A percentile compares a stretch with the other conserved stretches of the same genome.
phyloP scores from a whole-genome alignment of 1,140 invertebrate genomes.

The Lerema accius region DNA sequence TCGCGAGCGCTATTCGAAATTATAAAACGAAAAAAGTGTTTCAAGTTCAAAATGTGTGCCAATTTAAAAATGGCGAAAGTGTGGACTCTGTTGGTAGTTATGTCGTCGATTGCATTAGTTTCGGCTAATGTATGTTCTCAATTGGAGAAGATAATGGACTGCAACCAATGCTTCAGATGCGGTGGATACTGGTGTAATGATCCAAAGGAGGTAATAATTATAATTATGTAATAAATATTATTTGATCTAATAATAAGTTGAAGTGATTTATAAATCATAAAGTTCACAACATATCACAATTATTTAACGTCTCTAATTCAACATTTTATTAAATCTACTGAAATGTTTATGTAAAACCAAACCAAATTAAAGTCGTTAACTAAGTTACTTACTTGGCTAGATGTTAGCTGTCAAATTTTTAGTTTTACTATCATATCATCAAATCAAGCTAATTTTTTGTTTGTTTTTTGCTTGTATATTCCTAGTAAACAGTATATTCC shows the following conservation, averaged over 20 bases:
- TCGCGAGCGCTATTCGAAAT: conserved; percentile 27
- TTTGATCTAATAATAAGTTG: background rate
- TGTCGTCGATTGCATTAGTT: conserved; percentile 47
- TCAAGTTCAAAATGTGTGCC: conserved; percentile 10
- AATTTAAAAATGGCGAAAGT: conserved; percentile 55
- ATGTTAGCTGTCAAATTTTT: too few relatives aligned
- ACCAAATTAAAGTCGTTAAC: too few relatives aligned
- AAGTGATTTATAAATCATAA: too few relatives aligned
- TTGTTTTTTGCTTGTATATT: too few relatives aligned
- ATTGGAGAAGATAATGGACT: conserved; percentile 48
- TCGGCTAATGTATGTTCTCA: conserved; percentile 51
- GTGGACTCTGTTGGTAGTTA: conserved; percentile 56
- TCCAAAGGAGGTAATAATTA: conserved; percentile 49
- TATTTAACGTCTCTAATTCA: too few relatives aligned
- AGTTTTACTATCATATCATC: too few relatives aligned
- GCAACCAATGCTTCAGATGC: conserved; percentile 68
- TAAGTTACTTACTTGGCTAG: too few relatives aligned
- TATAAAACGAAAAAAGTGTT: conserved; percentile 11
- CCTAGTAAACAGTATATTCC: too few relatives aligned
- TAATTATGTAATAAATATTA: background rate
- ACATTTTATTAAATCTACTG: too few relatives aligned
- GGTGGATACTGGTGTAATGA: conserved; percentile 66
- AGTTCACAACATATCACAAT: too few relatives aligned
- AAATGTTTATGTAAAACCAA: too few relatives aligned
- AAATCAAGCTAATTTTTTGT: too few relatives aligned